Percentiles rank a stretch among this genome's conserved stretches.
Evolutionary conservation across 1,140 invertebrate genomes (phyloP).

Genomic region (Drosophila bocqueti): DNA sequence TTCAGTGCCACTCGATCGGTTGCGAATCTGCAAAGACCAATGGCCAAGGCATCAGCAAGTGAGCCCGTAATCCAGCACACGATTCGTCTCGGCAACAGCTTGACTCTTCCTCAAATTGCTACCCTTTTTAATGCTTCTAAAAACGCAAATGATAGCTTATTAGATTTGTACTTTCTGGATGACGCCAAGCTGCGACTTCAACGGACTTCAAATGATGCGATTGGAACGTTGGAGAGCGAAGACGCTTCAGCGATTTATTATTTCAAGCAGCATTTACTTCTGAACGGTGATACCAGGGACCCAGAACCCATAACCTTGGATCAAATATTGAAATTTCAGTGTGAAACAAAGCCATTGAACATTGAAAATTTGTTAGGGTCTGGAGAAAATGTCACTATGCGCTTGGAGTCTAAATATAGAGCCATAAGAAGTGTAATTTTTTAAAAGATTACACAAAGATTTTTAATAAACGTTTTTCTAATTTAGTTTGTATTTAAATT

Average conservation of each 20-base stretch:
- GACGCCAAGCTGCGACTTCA: slow-evolving; percentile 19
- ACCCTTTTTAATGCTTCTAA: slow-evolving; percentile 29
- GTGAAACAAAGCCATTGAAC: slow-evolving; percentile 44
- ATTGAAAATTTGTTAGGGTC: background rate
- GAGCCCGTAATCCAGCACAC: slow-evolving; percentile 22
- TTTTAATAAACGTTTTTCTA: background rate
- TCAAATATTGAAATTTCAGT: slow-evolving; percentile 56
- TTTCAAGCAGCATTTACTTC: slow-evolving; percentile 54
- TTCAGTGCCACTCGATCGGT: slow-evolving; percentile 31
- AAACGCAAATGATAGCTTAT: slow-evolving; percentile 1
- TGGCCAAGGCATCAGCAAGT: background rate
- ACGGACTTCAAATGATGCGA: background rate
- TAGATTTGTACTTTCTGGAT: slow-evolving; percentile 52
- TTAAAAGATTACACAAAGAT: background rate
- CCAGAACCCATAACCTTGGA: background rate
- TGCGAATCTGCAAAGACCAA: background rate
- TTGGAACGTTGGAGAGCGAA: slow-evolving; percentile 36
- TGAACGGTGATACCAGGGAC: slow-evolving; percentile 14
- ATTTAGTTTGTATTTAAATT: background rate
- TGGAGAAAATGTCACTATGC: background rate
- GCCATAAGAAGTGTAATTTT: background rate
- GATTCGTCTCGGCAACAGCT: slow-evolving; percentile 9
- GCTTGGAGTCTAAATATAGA: slow-evolving; percentile 5
- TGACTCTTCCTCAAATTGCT: slow-evolving; percentile 18
- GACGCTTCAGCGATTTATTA: slow-evolving; percentile 60